Evolutionary conservation across 2,113 vertebrate species (phyloP), one percentile per base, ranked within the genome.

Genomic region (Arothron firmamentum): DNA sequence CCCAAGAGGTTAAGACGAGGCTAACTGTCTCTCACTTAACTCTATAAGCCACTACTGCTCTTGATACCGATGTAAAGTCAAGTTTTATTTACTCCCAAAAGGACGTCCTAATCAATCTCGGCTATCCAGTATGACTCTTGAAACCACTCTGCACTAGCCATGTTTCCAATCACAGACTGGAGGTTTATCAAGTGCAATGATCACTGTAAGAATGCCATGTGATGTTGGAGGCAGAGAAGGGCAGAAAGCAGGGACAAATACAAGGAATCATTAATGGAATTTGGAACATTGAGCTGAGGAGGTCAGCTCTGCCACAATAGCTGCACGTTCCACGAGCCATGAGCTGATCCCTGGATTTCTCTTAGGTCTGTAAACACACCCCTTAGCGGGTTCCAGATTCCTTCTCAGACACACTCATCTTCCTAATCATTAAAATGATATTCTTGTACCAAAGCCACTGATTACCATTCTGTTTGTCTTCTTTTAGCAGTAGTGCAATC

Each of bases 251-350:
- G 42, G 61, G 62, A 19, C 57, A 41, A 65, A 72, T 54, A 63
- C 28, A 41, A 70, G 54, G 5, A 83, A 74, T 85, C 88, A 89
- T 89, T 89, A 87, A 70, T 56, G 49, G 59, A 66, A 88, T 89
- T 78, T 82, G 66, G 80, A 79, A n/a, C 77, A 49, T 21, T 45
- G 70, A 5, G 46, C 56, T 83, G 83, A 87, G 58, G 64, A 72
- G 71, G 62, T 61, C 48, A 31, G 55, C 55, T 62, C 5, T 28
- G 71, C 15, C 57, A 59, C 55, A 72, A 85, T 75, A 46, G 77
- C 65, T 78, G 66, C 20, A 55, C 10, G 61, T 52, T 72, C 38
- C 41, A n/a, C 23, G 4, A 57, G 58, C 74, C 53, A 16, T 18
- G 62, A 58, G 59, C 52, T 13, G 72, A 77, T 52, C 70, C 64